These are phyloP conservation scores for Leguminivora glycinivorella DNA, from an alignment of 1,140 invertebrate genomes.

Conservation along the genomic window DNA sequence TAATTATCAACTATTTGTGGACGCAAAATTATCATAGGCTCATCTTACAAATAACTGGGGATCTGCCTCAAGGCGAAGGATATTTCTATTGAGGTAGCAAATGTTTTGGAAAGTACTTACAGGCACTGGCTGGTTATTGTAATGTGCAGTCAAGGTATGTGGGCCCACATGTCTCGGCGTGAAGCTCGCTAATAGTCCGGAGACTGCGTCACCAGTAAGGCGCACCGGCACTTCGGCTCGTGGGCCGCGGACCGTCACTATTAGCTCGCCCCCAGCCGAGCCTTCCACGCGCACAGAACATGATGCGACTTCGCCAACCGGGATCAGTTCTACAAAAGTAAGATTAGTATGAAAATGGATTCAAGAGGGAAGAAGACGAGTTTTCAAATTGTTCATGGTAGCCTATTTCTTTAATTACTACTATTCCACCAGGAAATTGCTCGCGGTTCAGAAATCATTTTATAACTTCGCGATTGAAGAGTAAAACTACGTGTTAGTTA, in stretches of 20 bases:
- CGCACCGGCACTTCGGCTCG: conserved; percentile 90
- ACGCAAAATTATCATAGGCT: too few species aligned
- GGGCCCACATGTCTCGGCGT: conserved; percentile 93
- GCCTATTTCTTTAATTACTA: too few species aligned
- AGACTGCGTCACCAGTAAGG: conserved; percentile 92
- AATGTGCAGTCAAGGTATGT: conserved; percentile 93
- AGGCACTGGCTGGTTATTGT: conserved; percentile 91
- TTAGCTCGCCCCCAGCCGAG: conserved; percentile 90
- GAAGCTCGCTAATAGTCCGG: conserved; percentile 94
- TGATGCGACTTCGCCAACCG: conserved; percentile 91
- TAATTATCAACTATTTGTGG: too few species aligned
- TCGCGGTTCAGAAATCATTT: too few species aligned
- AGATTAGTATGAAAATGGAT: neutral
- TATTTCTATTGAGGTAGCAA: too few species aligned
- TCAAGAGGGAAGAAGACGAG: neutral
- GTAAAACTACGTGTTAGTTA: too few species aligned
- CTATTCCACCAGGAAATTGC: too few species aligned
- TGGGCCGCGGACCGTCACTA: conserved; percentile 91
- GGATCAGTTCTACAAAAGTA: conserved; percentile 86
- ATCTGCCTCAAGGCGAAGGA: too few species aligned
- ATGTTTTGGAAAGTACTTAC: conserved; percentile 47
- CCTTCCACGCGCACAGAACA: conserved; percentile 95
- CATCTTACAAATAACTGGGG: too few species aligned
- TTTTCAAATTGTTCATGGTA: neutral
- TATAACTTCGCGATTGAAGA: too few species aligned